A percentile compares a stretch with the other conserved stretches of the same genome.
These are phyloP conservation scores for Acanthurus tractus DNA, from an alignment of 2,797 vertebrate genomes.

Conservation along the genomic window DNA sequence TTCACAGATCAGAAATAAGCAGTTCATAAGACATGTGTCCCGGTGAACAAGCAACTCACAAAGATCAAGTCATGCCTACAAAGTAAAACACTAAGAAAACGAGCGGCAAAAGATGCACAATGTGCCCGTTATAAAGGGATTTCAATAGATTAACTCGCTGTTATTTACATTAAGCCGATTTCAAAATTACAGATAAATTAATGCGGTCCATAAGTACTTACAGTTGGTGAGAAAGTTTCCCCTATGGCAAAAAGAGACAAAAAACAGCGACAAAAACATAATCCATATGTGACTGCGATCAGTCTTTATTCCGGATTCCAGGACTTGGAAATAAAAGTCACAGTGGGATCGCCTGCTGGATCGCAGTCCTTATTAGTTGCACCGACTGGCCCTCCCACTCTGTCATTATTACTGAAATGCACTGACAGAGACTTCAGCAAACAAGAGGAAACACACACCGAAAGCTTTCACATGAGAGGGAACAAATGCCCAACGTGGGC, in stretches of 20 bases:
- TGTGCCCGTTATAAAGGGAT: not conserved
- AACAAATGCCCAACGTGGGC: constrained; percentile 52
- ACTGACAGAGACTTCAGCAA: constrained; percentile 74
- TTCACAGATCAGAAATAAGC: constrained; percentile 55
- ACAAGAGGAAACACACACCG: constrained; percentile 58
- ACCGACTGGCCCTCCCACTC: constrained; percentile 96
- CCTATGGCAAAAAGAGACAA: constrained; percentile 64
- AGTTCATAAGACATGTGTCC: constrained; percentile 44
- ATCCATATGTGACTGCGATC: constrained; percentile 80
- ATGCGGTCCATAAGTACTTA: constrained; percentile 77
- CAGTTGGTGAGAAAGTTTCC: constrained; percentile 84
- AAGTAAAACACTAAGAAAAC: not conserved
- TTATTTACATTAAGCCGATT: constrained; percentile 1
- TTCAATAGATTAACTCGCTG: constrained; percentile 3
- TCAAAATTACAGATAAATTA: not conserved
- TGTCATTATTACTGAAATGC: constrained; percentile 87
- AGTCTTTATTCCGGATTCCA: constrained; percentile 79
- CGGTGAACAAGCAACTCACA: constrained; percentile 49
- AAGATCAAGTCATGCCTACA: constrained; percentile 24
- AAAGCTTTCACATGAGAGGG: constrained; percentile 58
- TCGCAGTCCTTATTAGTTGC: constrained; percentile 98
- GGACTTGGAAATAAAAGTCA: constrained; percentile 89
- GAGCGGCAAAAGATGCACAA: constrained; percentile 16
- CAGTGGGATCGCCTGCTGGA: constrained; percentile 86
- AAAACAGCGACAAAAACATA: constrained; percentile 69